Conservation (phyloP, 2,888 invertebrate species). For the Rotaria socialis region DNA sequence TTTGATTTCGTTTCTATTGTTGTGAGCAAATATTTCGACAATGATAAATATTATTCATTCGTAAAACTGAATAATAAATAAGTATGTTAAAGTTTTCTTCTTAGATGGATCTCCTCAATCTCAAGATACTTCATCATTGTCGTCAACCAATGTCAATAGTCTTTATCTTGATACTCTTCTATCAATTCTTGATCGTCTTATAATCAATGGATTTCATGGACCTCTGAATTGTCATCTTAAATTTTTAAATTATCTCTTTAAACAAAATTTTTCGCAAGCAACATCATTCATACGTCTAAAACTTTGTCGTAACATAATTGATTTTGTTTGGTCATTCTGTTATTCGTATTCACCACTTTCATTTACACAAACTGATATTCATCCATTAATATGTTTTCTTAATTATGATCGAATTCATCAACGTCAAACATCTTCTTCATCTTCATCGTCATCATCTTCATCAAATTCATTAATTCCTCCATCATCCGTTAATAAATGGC, state of each 20-base stretch:
- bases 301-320: background rate
- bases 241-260: background rate
- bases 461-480: background rate
- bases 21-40: background rate
- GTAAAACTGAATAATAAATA: too few relatives aligned
- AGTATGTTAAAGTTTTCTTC: background rate
- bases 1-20: too few relatives aligned
- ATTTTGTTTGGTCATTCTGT: conserved; percentile 25
- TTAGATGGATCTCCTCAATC: background rate
- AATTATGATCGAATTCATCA: conserved; percentile 16
- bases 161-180: background rate
- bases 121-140: background rate
- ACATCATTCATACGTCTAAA: background rate
- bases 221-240: conserved; percentile 21
- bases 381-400: conserved; percentile 35
- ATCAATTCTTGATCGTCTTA: background rate
- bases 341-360: background rate
- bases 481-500: background rate
- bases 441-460: background rate
- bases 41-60: too few relatives aligned
- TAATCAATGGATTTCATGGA: background rate
- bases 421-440: background rate
- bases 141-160: background rate
- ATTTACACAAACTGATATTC: conserved; percentile 9
- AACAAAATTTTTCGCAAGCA: background rate